Evolutionary conservation across 2,888 invertebrate genomes (phyloP).

Genomic region (Agrenia bidenticulata): DNA sequence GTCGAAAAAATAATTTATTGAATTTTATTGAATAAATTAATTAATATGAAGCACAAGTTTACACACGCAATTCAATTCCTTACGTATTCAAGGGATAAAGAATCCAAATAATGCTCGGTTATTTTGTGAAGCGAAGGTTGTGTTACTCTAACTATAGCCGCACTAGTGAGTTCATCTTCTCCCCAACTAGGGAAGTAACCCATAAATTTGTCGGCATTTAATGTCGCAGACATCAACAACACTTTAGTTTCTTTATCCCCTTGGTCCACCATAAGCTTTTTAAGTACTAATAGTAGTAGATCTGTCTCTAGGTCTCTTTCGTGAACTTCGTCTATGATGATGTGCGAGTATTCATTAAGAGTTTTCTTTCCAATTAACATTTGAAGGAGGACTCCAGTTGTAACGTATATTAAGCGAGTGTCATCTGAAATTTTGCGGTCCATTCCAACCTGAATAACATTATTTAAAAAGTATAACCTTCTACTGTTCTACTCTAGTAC

Average conservation of each 20-base stretch:
- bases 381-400: conserved; percentile 84
- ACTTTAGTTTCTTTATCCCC: conserved; percentile 68
- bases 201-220: conserved; percentile 71
- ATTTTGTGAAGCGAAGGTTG: conserved; percentile 20
- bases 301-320: conserved; percentile 91
- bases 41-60: background rate
- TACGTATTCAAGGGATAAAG: conserved; percentile 22
- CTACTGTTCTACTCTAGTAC: too few species aligned
- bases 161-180: background rate
- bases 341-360: conserved; percentile 75
- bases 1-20: too few species aligned
- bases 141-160: conserved; percentile 13
- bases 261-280: conserved; percentile 68
- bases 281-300: conserved; percentile 81
- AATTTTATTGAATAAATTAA: too few species aligned
- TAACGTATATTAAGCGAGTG: conserved; percentile 84
- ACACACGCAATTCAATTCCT: too few species aligned
- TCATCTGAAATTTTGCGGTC: conserved; percentile 57
- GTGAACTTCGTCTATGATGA: conserved; percentile 92
- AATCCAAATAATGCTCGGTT: conserved; percentile 35
- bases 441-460: conserved; percentile 58
- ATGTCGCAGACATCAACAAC: conserved; percentile 92
- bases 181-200: conserved; percentile 61
- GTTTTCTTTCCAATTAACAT: conserved; percentile 70
- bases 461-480: too few species aligned